Conservation (phyloP, 2,797 vertebrate species). For the Diceros bicornis region DNA sequence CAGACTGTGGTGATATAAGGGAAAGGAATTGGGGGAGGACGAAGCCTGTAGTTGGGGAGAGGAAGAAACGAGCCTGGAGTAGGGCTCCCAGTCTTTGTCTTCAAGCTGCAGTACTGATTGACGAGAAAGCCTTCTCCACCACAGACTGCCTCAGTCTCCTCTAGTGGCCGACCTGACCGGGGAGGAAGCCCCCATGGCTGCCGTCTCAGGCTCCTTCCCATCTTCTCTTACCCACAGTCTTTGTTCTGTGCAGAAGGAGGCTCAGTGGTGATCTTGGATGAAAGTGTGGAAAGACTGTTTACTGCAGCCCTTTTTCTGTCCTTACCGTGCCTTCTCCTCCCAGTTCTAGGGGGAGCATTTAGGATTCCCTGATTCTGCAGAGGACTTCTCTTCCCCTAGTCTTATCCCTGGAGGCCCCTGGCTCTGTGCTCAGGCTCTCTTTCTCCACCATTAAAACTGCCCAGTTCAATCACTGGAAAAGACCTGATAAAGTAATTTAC, state of each 20-base stretch:
- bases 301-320: not conserved
- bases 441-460: conserved; percentile 48
- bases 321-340: not conserved
- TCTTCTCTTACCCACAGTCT: not conserved
- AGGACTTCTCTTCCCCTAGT: not conserved
- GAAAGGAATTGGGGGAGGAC: not conserved
- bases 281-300: conserved; percentile 33
- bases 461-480: conserved; percentile 7
- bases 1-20: not conserved
- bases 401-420: not conserved
- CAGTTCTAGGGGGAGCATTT: not conserved
- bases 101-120: not conserved
- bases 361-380: conserved; percentile 2
- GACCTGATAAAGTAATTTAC: not conserved
- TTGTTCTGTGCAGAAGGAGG: conserved; percentile 25
- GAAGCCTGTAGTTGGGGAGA: not conserved
- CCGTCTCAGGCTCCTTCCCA: not conserved
- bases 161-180: not conserved
- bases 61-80: not conserved
- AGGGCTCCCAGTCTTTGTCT: not conserved
- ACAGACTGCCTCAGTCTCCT: not conserved
- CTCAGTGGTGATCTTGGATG: not conserved
- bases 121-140: not conserved
- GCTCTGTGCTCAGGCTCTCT: not conserved
- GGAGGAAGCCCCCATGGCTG: not conserved